Evolutionary conservation across 2,888 invertebrate genomes (phyloP), one percentile per base, ranked within the genome.

Genomic region (Morpho deidamia): DNA sequence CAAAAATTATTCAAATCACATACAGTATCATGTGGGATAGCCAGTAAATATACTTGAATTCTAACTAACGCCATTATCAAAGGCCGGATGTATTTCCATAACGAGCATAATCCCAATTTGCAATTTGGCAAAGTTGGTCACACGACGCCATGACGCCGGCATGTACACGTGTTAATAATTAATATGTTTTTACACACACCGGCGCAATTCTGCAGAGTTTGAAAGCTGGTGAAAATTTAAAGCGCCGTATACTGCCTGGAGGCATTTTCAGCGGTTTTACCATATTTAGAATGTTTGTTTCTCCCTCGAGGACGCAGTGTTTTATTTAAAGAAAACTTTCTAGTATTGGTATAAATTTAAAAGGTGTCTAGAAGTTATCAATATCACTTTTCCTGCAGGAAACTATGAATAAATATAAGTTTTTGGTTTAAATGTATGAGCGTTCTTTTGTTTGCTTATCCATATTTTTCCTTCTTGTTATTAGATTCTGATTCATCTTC

Each of bases 171-270:
- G 45, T 55, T 50, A 58, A 58, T 55, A 58, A 83, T 84, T 83
- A 86, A 87, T 82, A 76, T 76, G 79, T 77, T 78, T 72, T 42
- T 42, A 35, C 80, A 72, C 78, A 78, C 73, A 76, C 76, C 75
- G 71, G 70, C 72, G 11, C 12, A 68, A 67, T 70, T 70, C 72
- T 69, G 64, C 55, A 62, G 66, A 65, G 65, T 68, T 69, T 68
- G 68, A 64, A 61, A 64, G 66, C 69, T 70, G 69, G 71, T 82
- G 71, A 80, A 82, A 82, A 67, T 79, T 81, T 81, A 76, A 82
- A 77, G 68, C 62, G 65, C 66, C 69, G 70, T 69, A 70, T 68
- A 68, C 64, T 62, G 66, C 61, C 64, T 65, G 64, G 62, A 69
- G 69, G 69, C 67, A 67, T 70, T 75, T 67, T 66, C 69, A 69